Base-by-base conservation (phyloP, 2,888 invertebrate species). In the Drosophila fungiperda region DNA sequence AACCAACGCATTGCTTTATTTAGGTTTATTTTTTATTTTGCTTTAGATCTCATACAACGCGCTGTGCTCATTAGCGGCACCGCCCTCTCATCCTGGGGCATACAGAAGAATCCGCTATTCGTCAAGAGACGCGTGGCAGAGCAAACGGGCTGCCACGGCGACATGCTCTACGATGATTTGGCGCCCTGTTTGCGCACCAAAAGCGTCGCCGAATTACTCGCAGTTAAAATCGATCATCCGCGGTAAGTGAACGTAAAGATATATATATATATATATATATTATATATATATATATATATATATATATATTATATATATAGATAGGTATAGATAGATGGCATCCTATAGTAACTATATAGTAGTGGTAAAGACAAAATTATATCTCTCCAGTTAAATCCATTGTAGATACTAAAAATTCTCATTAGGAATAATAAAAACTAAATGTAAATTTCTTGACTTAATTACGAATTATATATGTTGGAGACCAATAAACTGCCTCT, bases 1-100 rank as follows among this genome's bases (percentile, higher is more conserved):
- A 26, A 0, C 9, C 15, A 4, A 1, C 2, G 1, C 6, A 12
- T 20, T 42, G 33, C 15, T 7, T 45, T 45, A 45, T 20, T 35
- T 33, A 12, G n/a, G 11, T 26, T 38, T 38, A 11, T 1, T 7
- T 7, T 7, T 12, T 0, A 0, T 12, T 2, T 26, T 15, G 3
- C 3, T 11, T 11, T 23, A 97, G 98, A 97, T 94, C 95, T 98
- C 83, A 95, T 98, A 92, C 96, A 96, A 94, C 96, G 98, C 82
- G 97, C 97, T 84, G 96, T 98, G 90, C 94, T 98, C 91, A 95
- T 98, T 92, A 98, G 98, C 92, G 98, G 98, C 68, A 98, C 98
- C 68, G 97, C 97, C 32, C 94, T 98, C 80, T 97, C 97, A 90
- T 97, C 98, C 40, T 98, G 98, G 98, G 98, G 98, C 74, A 94